These are phyloP conservation scores for Crocodylus rhombifer DNA, from an alignment of 2,797 vertebrate genomes.

Conservation along the genomic window DNA sequence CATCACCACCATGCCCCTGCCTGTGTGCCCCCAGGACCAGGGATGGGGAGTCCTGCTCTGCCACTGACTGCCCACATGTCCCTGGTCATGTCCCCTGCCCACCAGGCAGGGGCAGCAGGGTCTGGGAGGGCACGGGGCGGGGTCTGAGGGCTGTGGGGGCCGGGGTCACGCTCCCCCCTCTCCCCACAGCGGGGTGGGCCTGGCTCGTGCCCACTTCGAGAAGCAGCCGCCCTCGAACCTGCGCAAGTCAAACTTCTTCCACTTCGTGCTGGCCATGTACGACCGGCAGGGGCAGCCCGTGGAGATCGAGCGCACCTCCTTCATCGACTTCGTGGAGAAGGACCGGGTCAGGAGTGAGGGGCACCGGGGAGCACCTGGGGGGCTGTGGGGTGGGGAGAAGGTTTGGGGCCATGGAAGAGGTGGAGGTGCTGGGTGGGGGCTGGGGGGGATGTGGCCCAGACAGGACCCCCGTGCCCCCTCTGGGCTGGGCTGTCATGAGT, in stretches of 20 bases:
- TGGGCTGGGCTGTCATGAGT: no score
- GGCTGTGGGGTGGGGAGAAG: background rate
- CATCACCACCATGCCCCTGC: no score
- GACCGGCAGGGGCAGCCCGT: conserved; percentile 96
- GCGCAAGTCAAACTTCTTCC: conserved; percentile 97
- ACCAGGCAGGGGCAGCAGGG: background rate
- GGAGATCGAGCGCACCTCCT: conserved; percentile 96
- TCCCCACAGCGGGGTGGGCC: conserved; percentile 87
- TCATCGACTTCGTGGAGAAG: conserved; percentile 96
- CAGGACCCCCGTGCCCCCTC: background rate
- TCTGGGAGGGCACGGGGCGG: no score
- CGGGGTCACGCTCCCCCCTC: background rate
- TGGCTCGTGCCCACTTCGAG: conserved; percentile 94
- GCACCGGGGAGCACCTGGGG: background rate
- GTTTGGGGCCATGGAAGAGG: background rate
- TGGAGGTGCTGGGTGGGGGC: background rate
- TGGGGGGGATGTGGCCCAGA: no score
- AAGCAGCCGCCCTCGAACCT: conserved; percentile 97
- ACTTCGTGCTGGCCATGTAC: conserved; percentile 95
- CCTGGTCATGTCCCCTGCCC: background rate
- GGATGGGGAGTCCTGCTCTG: background rate
- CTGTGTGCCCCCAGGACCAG: background rate
- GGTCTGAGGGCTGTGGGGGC: background rate
- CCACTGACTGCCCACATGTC: no score
- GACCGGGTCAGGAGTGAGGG: conserved; percentile 72